phyloP scores from a whole-genome alignment of 2,888 invertebrate species.

The Notodonta ziczac region DNA sequence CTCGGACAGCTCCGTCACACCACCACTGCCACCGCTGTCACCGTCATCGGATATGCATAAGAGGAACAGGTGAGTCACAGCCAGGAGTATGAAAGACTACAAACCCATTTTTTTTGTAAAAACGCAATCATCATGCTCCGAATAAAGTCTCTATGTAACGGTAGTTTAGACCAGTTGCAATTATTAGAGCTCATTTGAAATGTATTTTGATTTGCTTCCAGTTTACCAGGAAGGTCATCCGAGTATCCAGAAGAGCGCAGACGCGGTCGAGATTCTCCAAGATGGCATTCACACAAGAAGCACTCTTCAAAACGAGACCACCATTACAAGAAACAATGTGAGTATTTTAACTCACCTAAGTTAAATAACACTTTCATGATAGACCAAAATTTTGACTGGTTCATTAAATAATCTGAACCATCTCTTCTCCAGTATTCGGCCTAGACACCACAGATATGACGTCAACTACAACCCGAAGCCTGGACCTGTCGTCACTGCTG shows the following conservation, averaged over 20 bases:
- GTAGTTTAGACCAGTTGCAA: background rate
- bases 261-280: slow-evolving; percentile 74
- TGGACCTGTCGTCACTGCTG: slow-evolving; percentile 91
- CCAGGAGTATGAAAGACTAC: background rate
- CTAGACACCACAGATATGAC: slow-evolving; percentile 90
- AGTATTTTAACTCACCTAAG: slow-evolving; percentile 41
- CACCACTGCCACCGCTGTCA: slow-evolving; percentile 90
- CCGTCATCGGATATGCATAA: slow-evolving; percentile 84
- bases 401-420: background rate
- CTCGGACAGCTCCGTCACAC: slow-evolving; percentile 89
- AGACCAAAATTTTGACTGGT: background rate
- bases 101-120: too few species aligned
- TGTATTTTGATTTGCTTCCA: slow-evolving; percentile 51
- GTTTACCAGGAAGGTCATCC: slow-evolving; percentile 85
- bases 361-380: background rate
- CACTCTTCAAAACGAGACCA: slow-evolving; percentile 84
- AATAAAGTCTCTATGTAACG: background rate
- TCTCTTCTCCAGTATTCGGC: slow-evolving; percentile 85
- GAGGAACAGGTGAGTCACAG: slow-evolving; percentile 71
- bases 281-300: slow-evolving; percentile 82
- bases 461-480: slow-evolving; percentile 90
- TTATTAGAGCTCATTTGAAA: background rate
- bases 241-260: slow-evolving; percentile 74
- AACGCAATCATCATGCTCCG: background rate
- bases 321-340: slow-evolving; percentile 86